These are phyloP conservation scores for Seladonia tumulorum DNA, from an alignment of 2,888 invertebrate species.

Conservation along the genomic window DNA sequence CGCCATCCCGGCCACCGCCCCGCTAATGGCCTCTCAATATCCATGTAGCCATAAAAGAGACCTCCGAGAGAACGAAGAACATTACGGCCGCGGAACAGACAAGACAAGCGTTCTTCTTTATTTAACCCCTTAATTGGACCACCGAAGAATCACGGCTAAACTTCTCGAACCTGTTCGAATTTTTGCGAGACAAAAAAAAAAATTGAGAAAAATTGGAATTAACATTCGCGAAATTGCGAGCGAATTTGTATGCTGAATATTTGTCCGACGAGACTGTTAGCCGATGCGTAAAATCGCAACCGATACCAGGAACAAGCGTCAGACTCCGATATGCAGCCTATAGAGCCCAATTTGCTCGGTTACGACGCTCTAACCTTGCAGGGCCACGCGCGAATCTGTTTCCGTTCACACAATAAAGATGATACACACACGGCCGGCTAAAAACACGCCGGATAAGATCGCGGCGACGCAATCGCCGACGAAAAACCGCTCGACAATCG, in stretches of 20 bases:
- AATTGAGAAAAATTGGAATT: not conserved
- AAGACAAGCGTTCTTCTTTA: not conserved
- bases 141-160: not conserved
- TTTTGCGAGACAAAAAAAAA: not conserved
- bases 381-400: not conserved
- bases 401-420: slow-evolving; percentile 6
- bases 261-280: not conserved
- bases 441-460: not conserved
- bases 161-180: not conserved
- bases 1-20: not conserved
- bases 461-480: slow-evolving; percentile 1
- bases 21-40: not conserved
- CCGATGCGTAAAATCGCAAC: not conserved
- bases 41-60: not conserved
- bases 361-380: not conserved
- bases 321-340: not conserved
- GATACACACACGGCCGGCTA: not conserved
- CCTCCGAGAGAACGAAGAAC: not conserved
- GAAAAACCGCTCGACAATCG: slow-evolving; percentile 22
- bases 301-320: not conserved
- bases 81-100: not conserved
- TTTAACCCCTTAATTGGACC: not conserved
- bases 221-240: not conserved
- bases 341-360: slow-evolving; percentile 4
- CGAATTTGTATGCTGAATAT: not conserved